Percentiles rank a stretch among this genome's conserved stretches.
phyloP scores from a whole-genome alignment of 2,888 invertebrate genomes.

The Eupithecia dodoneata region DNA sequence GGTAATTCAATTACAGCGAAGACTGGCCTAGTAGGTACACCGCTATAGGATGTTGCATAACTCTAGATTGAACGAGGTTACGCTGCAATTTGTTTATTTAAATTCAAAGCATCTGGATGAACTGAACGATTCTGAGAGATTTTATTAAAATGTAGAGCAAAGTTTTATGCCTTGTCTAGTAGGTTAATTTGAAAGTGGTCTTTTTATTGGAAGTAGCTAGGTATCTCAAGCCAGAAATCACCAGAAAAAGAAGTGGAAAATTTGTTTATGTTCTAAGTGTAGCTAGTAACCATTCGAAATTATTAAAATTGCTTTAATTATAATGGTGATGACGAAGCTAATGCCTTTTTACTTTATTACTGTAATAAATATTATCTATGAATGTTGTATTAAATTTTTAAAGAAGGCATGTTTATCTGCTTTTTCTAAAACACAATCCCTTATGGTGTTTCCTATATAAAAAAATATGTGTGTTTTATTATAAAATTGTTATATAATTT shows the following conservation, averaged over 20 bases:
- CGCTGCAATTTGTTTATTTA: conserved; percentile 3
- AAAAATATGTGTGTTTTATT: too few species aligned
- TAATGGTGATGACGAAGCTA: not conserved
- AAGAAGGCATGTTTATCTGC: too few species aligned
- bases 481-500: too few species aligned
- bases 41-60: conserved; percentile 20
- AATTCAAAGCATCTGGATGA: conserved; percentile 3
- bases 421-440: too few species aligned
- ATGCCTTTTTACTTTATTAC: not conserved
- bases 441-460: too few species aligned
- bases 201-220: not conserved
- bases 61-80: conserved; percentile 25
- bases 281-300: too few species aligned
- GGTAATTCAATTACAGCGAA: conserved; percentile 30
- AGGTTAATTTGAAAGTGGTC: not conserved
- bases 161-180: not conserved
- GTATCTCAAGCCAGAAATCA: too few species aligned
- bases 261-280: too few species aligned
- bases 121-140: not conserved
- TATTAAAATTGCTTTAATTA: too few species aligned
- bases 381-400: too few species aligned
- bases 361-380: too few species aligned
- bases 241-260: too few species aligned
- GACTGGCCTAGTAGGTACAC: conserved; percentile 6
- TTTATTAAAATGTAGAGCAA: not conserved